These are phyloP conservation scores for Podocnemis expansa DNA, from an alignment of 2,113 vertebrate genomes.

Conservation along the genomic window DNA sequence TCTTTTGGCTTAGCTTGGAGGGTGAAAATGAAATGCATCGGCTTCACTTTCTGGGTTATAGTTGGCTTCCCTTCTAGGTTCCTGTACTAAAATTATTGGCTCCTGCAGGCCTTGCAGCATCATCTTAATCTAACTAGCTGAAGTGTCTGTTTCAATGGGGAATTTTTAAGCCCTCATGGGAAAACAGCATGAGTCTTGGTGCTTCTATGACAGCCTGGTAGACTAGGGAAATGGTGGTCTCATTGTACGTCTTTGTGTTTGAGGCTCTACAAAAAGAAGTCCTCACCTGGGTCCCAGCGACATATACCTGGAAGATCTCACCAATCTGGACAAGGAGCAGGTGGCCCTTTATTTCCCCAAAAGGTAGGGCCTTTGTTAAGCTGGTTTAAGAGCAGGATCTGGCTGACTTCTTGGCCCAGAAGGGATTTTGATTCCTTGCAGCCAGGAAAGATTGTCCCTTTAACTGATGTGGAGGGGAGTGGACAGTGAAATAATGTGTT, in stretches of 20 bases:
- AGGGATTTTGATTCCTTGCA: neutral
- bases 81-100: neutral
- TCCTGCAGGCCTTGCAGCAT: neutral
- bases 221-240: neutral
- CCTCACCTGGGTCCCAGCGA: slow-evolving; percentile 82
- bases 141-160: neutral
- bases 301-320: slow-evolving; percentile 87
- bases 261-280: slow-evolving; percentile 74
- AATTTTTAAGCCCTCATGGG: neutral
- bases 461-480: neutral
- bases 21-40: neutral
- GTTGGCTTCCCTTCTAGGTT: neutral
- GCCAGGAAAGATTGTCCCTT: neutral
- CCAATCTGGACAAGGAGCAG: slow-evolving; percentile 79
- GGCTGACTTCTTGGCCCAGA: neutral
- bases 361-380: slow-evolving; percentile 74
- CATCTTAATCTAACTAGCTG: neutral
- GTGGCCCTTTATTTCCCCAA: slow-evolving; percentile 86
- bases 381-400: neutral
- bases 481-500: neutral
- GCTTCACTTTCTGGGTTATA: neutral
- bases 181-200: neutral
- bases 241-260: slow-evolving; percentile 8
- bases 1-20: neutral
- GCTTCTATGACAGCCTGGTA: accelerated